Evolutionary conservation across 30 jellyfish, hydroid and myxozoan species (phyloP), one percentile per base, ranked within the genome.

Genomic region (Pseudorhiza aurosa): DNA sequence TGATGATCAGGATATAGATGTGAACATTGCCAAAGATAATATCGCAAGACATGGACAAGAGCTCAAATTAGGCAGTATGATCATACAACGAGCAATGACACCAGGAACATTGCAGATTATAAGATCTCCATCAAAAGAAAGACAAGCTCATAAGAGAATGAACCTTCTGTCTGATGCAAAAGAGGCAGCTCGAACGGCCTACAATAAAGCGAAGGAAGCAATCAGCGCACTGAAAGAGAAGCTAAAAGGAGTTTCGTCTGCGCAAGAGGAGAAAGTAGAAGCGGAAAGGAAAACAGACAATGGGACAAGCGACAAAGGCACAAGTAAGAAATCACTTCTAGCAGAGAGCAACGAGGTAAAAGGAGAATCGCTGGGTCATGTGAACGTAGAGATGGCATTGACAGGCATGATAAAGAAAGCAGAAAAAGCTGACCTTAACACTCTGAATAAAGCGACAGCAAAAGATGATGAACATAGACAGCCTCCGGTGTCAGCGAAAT

Each of bases 341-440:
- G 73, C 84, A 10, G 72, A 70, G 51, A 71, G 50, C 27, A 70
- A 65, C 43, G 69, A 26, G 26, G 77, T 80, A 11, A 53, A 68
- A 47, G 91, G 60, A 11, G 83, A 80, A 55, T 35, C 75, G 8
- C 91, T 80, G n/a, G 91, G 91, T 14, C 91, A 80, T 36, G 91
- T 80, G 55, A 80, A 80, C 31, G 15, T 47, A 11, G 91, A 22
- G 51, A 80, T 80, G 91, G 80, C 91, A 12, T 43, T 80, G 7
- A 37, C 91, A 5, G 59, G 91, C 4, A 39, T 57, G 91, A 25
- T 65, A 1, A 80, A 65, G 68, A 77, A 77, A 30, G 89, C 89
- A 22, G 89, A 77, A 37, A 80, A 50, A 40, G 91, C 49, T 0
- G 91, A 80, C 47, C 58, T 65, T n/a, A 56, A 28, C 35, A 70